Percentiles rank a stretch among this genome's conserved stretches.
phyloP scores from a whole-genome alignment of 1,140 invertebrate genomes.

The Atopsyche davidsoni region DNA sequence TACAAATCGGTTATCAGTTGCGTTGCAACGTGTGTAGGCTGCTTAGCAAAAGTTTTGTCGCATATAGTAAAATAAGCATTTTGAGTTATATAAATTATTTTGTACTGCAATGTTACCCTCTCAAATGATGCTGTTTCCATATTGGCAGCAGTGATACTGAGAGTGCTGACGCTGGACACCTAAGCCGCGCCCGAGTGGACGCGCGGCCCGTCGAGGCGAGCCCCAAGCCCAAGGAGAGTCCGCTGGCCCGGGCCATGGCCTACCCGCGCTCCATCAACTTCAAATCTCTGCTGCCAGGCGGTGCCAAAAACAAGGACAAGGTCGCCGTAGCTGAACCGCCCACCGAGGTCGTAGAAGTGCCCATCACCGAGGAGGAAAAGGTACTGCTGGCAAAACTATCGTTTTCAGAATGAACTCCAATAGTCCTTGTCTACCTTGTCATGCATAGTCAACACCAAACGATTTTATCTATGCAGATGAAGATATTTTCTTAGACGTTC shows the following conservation, averaged over 20 bases:
- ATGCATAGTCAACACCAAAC: no score
- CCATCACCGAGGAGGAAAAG: constrained; percentile 24
- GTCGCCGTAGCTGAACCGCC: constrained; percentile 18
- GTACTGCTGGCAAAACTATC: constrained; percentile 2
- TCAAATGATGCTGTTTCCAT: constrained; percentile 9
- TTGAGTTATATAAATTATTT: no score
- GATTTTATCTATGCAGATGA: no score
- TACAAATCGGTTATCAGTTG: no score
- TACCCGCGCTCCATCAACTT: constrained; percentile 20
- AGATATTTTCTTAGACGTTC: background rate
- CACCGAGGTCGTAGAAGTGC: constrained; percentile 1
- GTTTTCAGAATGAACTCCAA: background rate
- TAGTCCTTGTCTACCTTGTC: no score
- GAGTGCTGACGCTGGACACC: constrained; percentile 20
- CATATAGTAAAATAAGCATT: no score
- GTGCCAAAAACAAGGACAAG: constrained; percentile 26
- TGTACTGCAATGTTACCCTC: no score
- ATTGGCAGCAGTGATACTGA: constrained; percentile 27
- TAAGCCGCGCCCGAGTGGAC: constrained; percentile 5
- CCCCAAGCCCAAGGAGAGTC: constrained; percentile 20
- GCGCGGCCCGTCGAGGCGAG: background rate
- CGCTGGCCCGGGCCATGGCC: constrained; percentile 14
- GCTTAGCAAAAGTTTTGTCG: no score
- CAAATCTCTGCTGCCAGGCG: constrained; percentile 22
- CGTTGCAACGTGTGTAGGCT: no score